Base-by-base conservation (phyloP, 2,888 invertebrate species). In the Limnephilus lunatus region DNA sequence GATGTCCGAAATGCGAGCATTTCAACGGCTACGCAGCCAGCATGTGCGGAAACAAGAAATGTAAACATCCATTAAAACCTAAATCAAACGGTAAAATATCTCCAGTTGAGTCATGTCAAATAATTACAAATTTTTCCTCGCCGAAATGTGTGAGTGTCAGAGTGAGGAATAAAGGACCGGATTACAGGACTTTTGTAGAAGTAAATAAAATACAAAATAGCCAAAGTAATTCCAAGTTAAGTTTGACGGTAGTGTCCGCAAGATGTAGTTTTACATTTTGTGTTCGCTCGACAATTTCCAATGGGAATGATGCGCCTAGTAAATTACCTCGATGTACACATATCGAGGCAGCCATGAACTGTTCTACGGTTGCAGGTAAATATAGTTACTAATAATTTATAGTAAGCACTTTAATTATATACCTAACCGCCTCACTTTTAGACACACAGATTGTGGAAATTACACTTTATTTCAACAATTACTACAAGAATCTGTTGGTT, bases 1-100 rank as follows among this genome's bases (percentile, higher is more conserved):
- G 97, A 94, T 98, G 98, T 94, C 97, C 97, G 0, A 97, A 97
- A 94, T 98, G 98, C 95, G 97, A 97, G 0, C 97, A 97, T 2
- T 97, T 97, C 93, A 98, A 98, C 95, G 98, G 98, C 3, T 98
- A 97, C 0, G 95, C 98, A 91, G 97, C 98, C n/a, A 95, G 97
- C 35, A 96, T 96, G 93, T 98, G 98, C 94, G 98, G 98, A 95
- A 98, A 98, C 94, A 97, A 97, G 94, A 95, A 96, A 25, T 98
- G 98, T 94, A 97, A 97, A n/a, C 82, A 93, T n/a, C 82, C 89
- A 48, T 90, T 92, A 32, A 83, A 35, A 32, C 39, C 35, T 32
- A 39, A 31, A 83, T 90, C 90, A 30, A 30, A 81, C 53, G 91
- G 9, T 93, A 93, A 81, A 94, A 94, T 81, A 94, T 94, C 0